Percentiles rank a stretch among this genome's conserved stretches.
Evolutionary conservation across 2,888 invertebrate species (phyloP).

Genomic region (Diloba caeruleocephala): DNA sequence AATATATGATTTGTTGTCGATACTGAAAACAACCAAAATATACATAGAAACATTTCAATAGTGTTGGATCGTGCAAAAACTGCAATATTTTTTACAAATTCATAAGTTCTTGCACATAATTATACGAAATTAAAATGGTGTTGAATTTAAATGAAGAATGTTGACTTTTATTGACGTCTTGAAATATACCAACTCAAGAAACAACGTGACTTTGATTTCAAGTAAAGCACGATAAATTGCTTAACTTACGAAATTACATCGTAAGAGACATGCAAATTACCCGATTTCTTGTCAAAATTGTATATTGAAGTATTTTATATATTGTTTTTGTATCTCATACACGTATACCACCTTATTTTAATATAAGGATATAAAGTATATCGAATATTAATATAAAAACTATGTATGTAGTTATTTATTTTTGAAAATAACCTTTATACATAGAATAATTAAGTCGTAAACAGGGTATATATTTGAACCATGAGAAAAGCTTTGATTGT

Average conservation of each 20-base stretch:
- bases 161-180: conserved; percentile 8
- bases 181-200: no score
- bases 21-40: no score
- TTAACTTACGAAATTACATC: no score
- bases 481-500: neutral
- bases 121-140: neutral
- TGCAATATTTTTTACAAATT: conserved; percentile 36
- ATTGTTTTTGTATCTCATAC: conserved; percentile 46
- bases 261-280: conserved; percentile 13
- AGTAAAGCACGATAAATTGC: no score
- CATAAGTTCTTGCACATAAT: conserved; percentile 4
- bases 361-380: conserved; percentile 83
- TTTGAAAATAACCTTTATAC: conserved; percentile 76
- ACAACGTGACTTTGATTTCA: no score
- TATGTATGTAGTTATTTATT: conserved; percentile 85
- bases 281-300: conserved; percentile 21
- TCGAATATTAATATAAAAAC: conserved; percentile 69
- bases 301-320: conserved; percentile 59
- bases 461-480: conserved; percentile 14
- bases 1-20: no score
- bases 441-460: conserved; percentile 58
- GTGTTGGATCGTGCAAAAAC: no score
- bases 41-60: no score
- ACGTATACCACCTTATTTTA: conserved; percentile 86
- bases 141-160: neutral